Base-by-base conservation (phyloP, 2,113 vertebrate species). In the Megatriorchis doriae region DNA sequence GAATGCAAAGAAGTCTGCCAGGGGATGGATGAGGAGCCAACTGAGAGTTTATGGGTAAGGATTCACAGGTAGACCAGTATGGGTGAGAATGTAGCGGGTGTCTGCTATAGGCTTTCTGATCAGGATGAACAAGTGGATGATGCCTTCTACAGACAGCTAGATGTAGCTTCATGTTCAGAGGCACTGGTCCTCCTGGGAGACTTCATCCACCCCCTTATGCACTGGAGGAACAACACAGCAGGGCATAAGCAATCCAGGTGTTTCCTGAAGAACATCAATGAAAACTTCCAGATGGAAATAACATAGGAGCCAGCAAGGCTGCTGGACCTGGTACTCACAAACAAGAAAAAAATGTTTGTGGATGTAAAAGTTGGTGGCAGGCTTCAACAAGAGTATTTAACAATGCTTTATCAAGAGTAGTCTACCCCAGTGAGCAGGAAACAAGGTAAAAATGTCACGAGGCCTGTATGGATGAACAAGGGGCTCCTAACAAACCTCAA, bases 151-250 rank as follows among this genome's bases (percentile, higher is more conserved):
- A 50, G 22, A 21, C 36, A 68, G 6, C 4, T 22, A 53, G 21
- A 70, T 42, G 5, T 5, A 55, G 2, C 10, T 4, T 58, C 3
- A 18, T 63, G 3, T 40, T 72, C 25, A 32, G 18, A 56, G 25
- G 17, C 6, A 8, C 5, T 52, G 27, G 6, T 72, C 16, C 3
- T 77, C 8, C 4, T 16, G 3, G 15, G 6, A 7, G 2, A 36
- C 15, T 56, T 66, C 25, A 45, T 43, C 17, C 6, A 36, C 6
- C 3, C 13, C 23, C 7, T 27, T 77, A 38, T 31, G 58, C n/a
- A 14, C 27, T 71, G 32, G 27, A 89, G 8, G 16, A 59, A 14
- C 3, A 74, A 23, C 26, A 58, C 10, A 38, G 22, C 4, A 66
- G 5, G 23, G 5, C 12, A 27, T 34, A 86, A 82, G 3, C 2